A percentile compares a stretch with the other conserved stretches of the same genome.
phyloP scores from a whole-genome alignment of 1,140 invertebrate genomes.

The Lepidurus couesii region DNA sequence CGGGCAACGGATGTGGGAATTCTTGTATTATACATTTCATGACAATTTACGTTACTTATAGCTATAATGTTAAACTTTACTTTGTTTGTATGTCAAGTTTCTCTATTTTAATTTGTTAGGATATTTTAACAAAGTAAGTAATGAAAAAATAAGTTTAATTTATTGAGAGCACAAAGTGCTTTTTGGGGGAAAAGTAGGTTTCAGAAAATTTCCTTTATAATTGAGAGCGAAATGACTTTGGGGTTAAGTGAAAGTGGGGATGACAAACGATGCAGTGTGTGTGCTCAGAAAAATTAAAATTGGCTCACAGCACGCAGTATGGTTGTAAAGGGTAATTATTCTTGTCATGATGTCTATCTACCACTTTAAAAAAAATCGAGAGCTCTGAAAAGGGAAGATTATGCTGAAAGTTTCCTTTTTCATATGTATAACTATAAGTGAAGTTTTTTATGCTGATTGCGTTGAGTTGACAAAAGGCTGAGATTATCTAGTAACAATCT shows the following conservation, averaged over 20 bases:
- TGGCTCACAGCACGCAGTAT: not conserved
- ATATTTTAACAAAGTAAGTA: too few relatives aligned
- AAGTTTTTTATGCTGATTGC: slow-evolving; percentile 12
- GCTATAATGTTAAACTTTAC: not conserved
- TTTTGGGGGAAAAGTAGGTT: too few relatives aligned
- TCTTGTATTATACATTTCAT: too few relatives aligned
- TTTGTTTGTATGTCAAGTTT: not conserved
- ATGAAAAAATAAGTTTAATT: too few relatives aligned
- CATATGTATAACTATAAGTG: not conserved
- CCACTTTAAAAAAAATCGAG: not conserved
- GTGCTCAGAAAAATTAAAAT: not conserved
- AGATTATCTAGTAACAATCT: slow-evolving; percentile 29
- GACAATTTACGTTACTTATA: not conserved
- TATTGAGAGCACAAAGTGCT: too few relatives aligned
- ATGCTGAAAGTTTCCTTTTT: not conserved
- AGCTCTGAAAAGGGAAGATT: not conserved
- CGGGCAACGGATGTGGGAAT: too few relatives aligned
- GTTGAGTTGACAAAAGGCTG: not conserved
- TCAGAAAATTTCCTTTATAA: not conserved
- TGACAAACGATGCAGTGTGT: not conserved
- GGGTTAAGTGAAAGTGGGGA: not conserved
- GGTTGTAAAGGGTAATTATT: not conserved
- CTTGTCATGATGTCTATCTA: not conserved
- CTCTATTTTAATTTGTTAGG: not conserved
- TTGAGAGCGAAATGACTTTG: not conserved